phyloP scores from a whole-genome alignment of 2,797 vertebrate species.

The Notoglanidium macrostoma region DNA sequence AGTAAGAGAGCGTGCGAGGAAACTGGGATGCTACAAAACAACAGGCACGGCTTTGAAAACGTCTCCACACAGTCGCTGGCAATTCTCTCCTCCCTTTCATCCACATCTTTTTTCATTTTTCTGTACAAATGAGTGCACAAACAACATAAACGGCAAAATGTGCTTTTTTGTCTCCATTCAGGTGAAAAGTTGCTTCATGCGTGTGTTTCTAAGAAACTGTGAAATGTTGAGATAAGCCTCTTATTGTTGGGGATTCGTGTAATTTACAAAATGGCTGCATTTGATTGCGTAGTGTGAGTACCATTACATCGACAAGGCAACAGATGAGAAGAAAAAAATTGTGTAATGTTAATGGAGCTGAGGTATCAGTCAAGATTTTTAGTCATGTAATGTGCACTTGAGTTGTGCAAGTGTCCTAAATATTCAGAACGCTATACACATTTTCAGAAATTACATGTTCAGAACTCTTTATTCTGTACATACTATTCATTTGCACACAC shows the following conservation, averaged over 20 bases:
- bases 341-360: background rate
- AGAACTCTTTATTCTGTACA: background rate
- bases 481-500: background rate
- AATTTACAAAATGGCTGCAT: constrained; percentile 1
- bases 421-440: background rate
- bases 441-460: background rate
- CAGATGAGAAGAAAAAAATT: background rate
- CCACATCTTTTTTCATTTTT: background rate
- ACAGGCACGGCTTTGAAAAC: constrained; percentile 5
- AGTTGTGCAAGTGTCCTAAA: background rate
- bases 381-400: too few relatives aligned
- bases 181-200: constrained; percentile 1
- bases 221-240: constrained; percentile 17
- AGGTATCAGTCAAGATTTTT: background rate
- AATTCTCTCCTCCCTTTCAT: constrained; percentile 4
- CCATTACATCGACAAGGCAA: background rate
- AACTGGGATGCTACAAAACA: background rate
- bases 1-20: background rate
- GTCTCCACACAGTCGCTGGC: background rate
- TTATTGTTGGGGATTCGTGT: constrained; percentile 7
- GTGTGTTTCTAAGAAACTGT: constrained; percentile 9
- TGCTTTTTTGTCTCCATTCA: constrained; percentile 7
- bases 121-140: constrained; percentile 16
- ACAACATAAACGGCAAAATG: constrained; percentile 18
- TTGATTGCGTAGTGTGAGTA: background rate